Base-by-base conservation (phyloP, 2,113 vertebrate genomes). In the Numenius arquata region DNA sequence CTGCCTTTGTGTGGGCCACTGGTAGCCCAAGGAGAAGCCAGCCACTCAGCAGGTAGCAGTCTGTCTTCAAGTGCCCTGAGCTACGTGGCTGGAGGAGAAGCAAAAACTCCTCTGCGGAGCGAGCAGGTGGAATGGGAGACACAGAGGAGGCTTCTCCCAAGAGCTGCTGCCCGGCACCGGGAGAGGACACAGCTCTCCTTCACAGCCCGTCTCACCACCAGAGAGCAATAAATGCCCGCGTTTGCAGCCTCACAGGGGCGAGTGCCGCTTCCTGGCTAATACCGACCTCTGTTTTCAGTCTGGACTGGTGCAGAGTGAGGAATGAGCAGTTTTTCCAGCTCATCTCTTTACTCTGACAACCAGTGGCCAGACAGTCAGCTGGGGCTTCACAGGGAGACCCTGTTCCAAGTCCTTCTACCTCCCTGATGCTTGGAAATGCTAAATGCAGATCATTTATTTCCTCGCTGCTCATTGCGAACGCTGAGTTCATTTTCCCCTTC, bases 151-250 rank as follows among this genome's bases (percentile, higher is more conserved):
- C 23, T 61, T 66, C 14, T 84, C 29, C 30, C 1, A 40, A 21
- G n/a, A 43, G 47, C 30, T 56, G 79, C 62, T 3, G 3, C 45
- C 41, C 23, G 16, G 36, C 40, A 45, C 4, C 2, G 1, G 66
- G 15, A 76, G 1, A n/a, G 62, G 53, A 45, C 13, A 23, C 67
- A 47, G 47, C 50, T 72, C 73, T 71, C 48, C 71, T 30, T 41
- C 89, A 6, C 77, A 87, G 71, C 82, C 84, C 1, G 0, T 68
- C 50, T 89, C 61, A 36, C 96, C 97, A 92, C 71, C 93, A 96
- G 96, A 93, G 96, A 89, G 97, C 97, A 97, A 96, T 94, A 91
- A 95, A 92, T 65, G 67, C 88, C 25, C 89, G 29, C 3, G 8
- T 84, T 97, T 97, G 56, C 89, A 9, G 72, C 38, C 34, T 75